These are phyloP conservation scores for Oscheius myriophilus DNA, from an alignment of 2,888 invertebrate genomes.

Conservation along the genomic window DNA sequence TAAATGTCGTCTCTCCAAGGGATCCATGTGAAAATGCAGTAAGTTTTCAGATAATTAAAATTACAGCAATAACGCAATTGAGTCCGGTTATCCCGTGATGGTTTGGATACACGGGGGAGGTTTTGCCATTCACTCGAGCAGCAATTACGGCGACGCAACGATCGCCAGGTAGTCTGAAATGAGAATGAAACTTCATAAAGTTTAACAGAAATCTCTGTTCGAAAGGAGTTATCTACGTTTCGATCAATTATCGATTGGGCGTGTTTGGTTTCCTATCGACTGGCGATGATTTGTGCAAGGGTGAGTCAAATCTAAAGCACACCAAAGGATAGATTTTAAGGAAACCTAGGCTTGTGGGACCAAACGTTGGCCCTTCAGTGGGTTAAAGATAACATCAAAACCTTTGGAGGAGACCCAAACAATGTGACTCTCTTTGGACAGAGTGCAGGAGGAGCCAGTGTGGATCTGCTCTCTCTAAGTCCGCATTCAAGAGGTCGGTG, in stretches of 20 bases:
- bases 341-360: conserved; percentile 67
- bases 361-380: conserved; percentile 65
- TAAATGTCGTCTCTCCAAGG: conserved; percentile 57
- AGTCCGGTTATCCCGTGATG: conserved; percentile 53
- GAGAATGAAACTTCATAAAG: not conserved
- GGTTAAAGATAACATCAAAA: conserved; percentile 62
- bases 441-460: conserved; percentile 62
- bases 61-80: not conserved
- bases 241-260: conserved; percentile 64
- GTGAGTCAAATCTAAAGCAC: not conserved
- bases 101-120: conserved; percentile 61
- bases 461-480: conserved; percentile 51
- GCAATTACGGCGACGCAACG: conserved; percentile 46
- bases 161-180: conserved; percentile 41
- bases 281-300: conserved; percentile 40
- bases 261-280: conserved; percentile 61
- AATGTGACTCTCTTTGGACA: conserved; percentile 69
- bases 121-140: conserved; percentile 49
- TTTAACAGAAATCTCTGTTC: conserved; percentile 58
- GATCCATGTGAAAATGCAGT: conserved; percentile 38
- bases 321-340: conserved; percentile 27
- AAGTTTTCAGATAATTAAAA: conserved; percentile 10
- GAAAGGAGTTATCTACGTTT: conserved; percentile 61
- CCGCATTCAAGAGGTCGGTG: conserved; percentile 55
- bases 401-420: conserved; percentile 64